Percentiles rank a stretch among this genome's conserved stretches.
Evolutionary conservation across 2,797 vertebrate species (phyloP).

Genomic region (Luscinia megarhynchos): DNA sequence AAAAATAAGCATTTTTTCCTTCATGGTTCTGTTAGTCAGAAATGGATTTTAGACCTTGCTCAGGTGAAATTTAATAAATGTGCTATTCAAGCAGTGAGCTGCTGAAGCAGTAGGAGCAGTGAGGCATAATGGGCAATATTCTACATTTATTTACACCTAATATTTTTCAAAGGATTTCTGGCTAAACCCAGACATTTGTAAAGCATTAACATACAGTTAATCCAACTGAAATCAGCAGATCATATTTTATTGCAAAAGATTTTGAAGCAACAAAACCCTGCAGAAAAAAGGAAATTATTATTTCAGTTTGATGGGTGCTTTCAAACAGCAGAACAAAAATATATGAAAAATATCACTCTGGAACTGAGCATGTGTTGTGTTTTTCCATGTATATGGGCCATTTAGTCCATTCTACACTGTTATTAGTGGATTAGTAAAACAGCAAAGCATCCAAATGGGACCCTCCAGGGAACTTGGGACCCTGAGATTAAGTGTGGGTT

Average conservation of each 20-base stretch:
- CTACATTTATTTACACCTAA: background rate
- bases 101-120: background rate
- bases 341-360: background rate
- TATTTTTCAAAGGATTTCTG: background rate
- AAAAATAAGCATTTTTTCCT: background rate
- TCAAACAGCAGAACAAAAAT: background rate
- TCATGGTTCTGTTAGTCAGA: background rate
- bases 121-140: background rate
- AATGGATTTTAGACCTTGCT: background rate
- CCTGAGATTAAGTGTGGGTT: background rate
- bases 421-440: background rate
- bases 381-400: background rate
- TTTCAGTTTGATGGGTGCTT: background rate
- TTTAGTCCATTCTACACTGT: background rate
- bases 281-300: background rate
- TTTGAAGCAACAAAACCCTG: background rate
- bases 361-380: accelerated
- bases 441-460: background rate
- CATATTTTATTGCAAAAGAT: background rate
- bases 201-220: background rate
- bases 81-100: background rate
- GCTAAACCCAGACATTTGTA: background rate
- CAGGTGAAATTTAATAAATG: background rate
- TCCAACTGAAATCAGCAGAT: background rate
- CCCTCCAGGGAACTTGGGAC: background rate